Evolutionary conservation across 2,797 vertebrate genomes (phyloP), one percentile per base, ranked within the genome.

Genomic region (Gymnoscopelus microlampas): DNA sequence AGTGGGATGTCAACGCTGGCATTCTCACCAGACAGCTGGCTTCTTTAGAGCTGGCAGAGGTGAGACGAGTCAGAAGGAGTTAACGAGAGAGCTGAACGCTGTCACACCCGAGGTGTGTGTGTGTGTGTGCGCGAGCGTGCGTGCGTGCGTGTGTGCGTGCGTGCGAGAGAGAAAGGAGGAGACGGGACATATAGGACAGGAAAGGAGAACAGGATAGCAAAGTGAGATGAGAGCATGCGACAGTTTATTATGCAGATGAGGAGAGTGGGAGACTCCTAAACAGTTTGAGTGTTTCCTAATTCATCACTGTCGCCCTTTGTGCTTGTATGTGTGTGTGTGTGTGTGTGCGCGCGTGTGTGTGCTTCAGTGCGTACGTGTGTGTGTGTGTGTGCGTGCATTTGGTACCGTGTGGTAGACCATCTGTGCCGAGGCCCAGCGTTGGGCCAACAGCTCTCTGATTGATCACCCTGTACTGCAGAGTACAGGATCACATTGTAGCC

Each of bases 241-340:
- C 81, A 72, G 82, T 86, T 85, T 89, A 84, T 89, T 87, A 90
- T 89, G 88, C 84, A 88, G 76, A 89, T 83, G 75, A 88, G 82
- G 71, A 71, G 73, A 85, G 80, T 78, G 66, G 58, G 78, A 61
- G 80, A 68, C 79, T 86, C 60, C 79, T 85, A 78, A 88, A 87
- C 85, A 85, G 68, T 77, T 63, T 81, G 75, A 80, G 80, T 58
- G 59, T 77, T 78, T 77, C 74, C 76, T 79, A 85, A 89, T 91
- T 86, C 85, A 89, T 91, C 88, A 89, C 76, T 89, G 88, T 89
- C 89, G 61, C 74, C 65, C 55, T 66, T 1, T 0, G 13, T 23
- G 24, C 5, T 6, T 32, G 47, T 48, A 32, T 24, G 15, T 55
- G 53, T 57, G 53, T 24, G 39, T 56, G 39, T 57, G 56, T 10